These are phyloP conservation scores for Seladonia tumulorum DNA, from an alignment of 2,888 invertebrate species.

Conservation along the genomic window DNA sequence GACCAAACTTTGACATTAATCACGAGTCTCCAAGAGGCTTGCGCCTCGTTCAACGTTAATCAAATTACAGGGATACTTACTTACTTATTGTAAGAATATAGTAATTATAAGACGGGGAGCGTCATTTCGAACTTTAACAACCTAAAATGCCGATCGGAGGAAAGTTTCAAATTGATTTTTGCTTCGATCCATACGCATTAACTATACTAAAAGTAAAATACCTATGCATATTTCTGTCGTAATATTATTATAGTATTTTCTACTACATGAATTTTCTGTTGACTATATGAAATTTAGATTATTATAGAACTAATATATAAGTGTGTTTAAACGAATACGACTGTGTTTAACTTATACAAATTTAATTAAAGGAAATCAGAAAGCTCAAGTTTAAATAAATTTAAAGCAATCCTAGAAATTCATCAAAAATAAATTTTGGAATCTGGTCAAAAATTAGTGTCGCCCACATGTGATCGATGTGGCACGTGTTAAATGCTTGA, in stretches of 20 bases:
- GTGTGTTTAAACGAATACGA: too few species aligned
- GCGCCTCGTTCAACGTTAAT: conserved; percentile 35
- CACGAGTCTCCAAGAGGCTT: conserved; percentile 1
- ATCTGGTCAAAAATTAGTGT: not conserved
- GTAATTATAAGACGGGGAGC: not conserved
- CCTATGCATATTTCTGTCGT: not conserved
- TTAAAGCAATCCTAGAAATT: not conserved
- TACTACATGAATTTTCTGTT: too few species aligned
- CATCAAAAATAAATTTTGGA: not conserved
- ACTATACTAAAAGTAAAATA: not conserved
- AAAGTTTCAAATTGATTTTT: not conserved
- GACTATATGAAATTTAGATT: not conserved
- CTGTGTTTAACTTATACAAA: not conserved
- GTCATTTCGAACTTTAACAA: conserved; percentile 25
- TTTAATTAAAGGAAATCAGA: too few species aligned
- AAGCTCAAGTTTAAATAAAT: not conserved
- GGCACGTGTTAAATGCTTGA: too few species aligned
- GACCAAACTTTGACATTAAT: conserved; percentile 43
- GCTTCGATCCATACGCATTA: not conserved
- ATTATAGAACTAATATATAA: not conserved
- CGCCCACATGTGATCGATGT: too few species aligned
- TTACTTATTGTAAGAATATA: conserved; percentile 17
- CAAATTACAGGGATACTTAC: conserved; percentile 42
- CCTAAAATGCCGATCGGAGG: not conserved
- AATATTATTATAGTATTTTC: not conserved